A percentile compares a stretch with the other conserved stretches of the same genome.
These are phyloP conservation scores for Rhogogaster chlorosoma DNA, from an alignment of 2,888 invertebrate species.

Conservation along the genomic window DNA sequence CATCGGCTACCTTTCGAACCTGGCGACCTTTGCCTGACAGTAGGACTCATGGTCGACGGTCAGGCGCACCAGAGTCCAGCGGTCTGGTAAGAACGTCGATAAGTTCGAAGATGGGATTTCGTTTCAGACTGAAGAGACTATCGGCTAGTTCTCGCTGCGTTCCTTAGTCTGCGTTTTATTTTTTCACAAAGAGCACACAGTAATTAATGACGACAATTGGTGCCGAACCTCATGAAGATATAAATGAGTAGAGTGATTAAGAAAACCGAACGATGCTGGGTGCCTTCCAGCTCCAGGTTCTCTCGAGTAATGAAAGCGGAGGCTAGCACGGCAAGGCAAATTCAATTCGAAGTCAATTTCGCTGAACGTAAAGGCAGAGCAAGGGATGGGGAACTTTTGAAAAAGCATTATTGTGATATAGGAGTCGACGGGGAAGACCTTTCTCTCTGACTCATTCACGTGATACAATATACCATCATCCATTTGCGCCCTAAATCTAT, in stretches of 20 bases:
- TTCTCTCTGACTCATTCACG: background rate
- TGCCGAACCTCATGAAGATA: background rate
- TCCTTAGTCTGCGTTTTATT: background rate
- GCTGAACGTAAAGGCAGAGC: slow-evolving; percentile 19
- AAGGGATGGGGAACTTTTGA: slow-evolving; percentile 18
- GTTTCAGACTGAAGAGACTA: background rate
- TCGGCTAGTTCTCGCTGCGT: background rate
- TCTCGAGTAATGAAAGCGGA: background rate
- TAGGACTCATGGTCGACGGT: background rate
- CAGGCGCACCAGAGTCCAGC: background rate
- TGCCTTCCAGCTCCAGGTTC: background rate
- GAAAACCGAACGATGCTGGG: background rate
- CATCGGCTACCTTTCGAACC: background rate
- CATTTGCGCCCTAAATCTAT: slow-evolving; percentile 32
- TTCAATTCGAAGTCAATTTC: slow-evolving; percentile 37
- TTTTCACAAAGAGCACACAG: background rate
- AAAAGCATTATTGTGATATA: slow-evolving; percentile 34
- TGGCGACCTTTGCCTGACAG: background rate
- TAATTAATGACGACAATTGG: background rate
- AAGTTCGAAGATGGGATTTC: slow-evolving; percentile 1
- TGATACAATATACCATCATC: slow-evolving; percentile 24
- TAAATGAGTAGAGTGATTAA: background rate
- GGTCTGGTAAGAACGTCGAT: background rate
- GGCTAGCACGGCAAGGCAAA: background rate
- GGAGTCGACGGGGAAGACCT: background rate